Base-by-base conservation (phyloP, 2,888 invertebrate species). In the Macrosiphum euphorbiae region DNA sequence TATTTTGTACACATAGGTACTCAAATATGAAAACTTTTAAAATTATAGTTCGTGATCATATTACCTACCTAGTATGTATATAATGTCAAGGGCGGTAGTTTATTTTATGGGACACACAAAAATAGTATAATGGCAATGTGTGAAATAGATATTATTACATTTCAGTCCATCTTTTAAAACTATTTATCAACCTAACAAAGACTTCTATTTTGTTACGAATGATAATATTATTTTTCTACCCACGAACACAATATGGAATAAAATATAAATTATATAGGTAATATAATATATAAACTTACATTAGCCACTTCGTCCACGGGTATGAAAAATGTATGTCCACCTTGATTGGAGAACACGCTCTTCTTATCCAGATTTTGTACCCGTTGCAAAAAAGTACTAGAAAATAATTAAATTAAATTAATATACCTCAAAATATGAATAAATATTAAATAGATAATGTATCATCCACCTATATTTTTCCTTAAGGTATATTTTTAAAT, bases 241-340 rank as follows among this genome's bases (percentile, higher is more conserved):
- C 35, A 35, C 20, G 8, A 78, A 78, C 35, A 78, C 78, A 78
- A 35, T 35, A 41, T 35, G 3, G 3, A 11, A 78, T 78, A 35
- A 78, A 78, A 20, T 78, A 35, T 41, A 78, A 78, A 78, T 35
- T 78, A 35, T 41, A 35, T 47, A 47, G 47, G 11, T 47, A 47
- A 44, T 11, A 8, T 1, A 35, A 8, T 78, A 78, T 8, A 16
- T 35, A 61, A 84, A 94, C 95, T 96, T 96, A 98, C 98, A 97
- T 97, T 97, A 95, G 98, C 98, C 94, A 98, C 98, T 96, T 98
- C 98, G 96, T 98, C 98, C 87, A 98, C 97, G 16, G 99, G 98
- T 95, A 99, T 97, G 95, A 99, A 98, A 96, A 98, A 99, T 35
- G 99, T 99, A 96, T 98, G 97, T 94, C 97, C 97, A 90, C 98